Conservation (phyloP, 2,113 vertebrate species). For the Corythoichthys intestinalis region DNA sequence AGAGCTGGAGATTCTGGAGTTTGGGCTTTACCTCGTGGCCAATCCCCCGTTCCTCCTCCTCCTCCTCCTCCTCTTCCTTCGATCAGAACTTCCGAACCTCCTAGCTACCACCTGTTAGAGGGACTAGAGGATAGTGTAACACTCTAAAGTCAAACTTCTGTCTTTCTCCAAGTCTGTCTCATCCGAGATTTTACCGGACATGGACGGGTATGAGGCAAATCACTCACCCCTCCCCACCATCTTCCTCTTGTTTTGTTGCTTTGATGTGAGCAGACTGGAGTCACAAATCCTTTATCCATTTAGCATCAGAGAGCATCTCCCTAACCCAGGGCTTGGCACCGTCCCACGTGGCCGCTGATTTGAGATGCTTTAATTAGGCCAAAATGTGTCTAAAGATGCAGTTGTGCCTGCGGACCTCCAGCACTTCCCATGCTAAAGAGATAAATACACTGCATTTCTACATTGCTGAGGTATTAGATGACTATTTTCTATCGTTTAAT, state of each 20-base stretch:
- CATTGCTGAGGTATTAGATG: conserved; percentile 40
- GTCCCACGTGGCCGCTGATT: conserved; percentile 60
- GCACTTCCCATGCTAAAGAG: conserved; percentile 45
- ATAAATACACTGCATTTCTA: conserved; percentile 52
- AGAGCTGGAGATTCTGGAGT: conserved; percentile 70
- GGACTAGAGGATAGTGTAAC: conserved; percentile 65
- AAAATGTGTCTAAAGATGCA: conserved; percentile 67
- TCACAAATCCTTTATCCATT: conserved; percentile 66
- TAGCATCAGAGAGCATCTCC: conserved; percentile 62
- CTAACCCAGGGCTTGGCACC: conserved; percentile 58
- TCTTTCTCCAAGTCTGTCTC: conserved; percentile 34
- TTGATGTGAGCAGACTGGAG: conserved; percentile 68
- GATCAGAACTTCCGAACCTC: conserved; percentile 74
- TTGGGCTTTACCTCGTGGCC: conserved; percentile 76
- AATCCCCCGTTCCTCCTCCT: conserved; percentile 23
- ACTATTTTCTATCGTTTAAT: conserved; percentile 48
- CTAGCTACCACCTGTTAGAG: conserved; percentile 78
- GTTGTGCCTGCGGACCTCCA: conserved; percentile 50
- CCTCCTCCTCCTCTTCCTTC: conserved; percentile 42
- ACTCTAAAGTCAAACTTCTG: conserved; percentile 65
- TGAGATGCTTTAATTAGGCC: conserved; percentile 70
- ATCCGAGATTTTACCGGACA: conserved; percentile 44
- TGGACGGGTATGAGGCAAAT: conserved; percentile 57
- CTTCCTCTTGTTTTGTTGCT: conserved; percentile 54
- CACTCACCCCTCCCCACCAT: background rate